These are phyloP conservation scores for Nerophis lumbriciformis DNA, from an alignment of 2,113 vertebrate genomes.

Conservation along the genomic window DNA sequence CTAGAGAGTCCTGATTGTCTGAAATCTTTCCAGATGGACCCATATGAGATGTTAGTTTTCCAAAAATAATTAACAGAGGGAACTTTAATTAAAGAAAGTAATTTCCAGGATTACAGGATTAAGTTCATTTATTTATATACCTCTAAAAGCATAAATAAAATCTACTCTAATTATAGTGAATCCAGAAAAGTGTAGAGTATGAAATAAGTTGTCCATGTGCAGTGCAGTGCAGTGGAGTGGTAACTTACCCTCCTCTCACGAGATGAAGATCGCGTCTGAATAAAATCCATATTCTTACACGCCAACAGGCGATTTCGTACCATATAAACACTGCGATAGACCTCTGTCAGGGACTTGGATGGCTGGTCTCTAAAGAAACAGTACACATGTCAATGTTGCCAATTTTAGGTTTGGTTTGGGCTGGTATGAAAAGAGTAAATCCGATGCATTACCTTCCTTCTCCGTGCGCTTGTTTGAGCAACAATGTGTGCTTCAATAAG, in stretches of 20 bases:
- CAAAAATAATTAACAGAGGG: not conserved
- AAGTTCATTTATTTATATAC: too few species aligned
- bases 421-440: not conserved
- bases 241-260: slow-evolving; percentile 86
- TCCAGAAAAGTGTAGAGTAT: not conserved
- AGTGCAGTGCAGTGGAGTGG: not conserved
- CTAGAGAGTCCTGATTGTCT: slow-evolving; percentile 89
- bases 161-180: not conserved
- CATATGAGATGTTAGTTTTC: not conserved
- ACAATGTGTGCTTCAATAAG: slow-evolving; percentile 90
- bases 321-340: slow-evolving; percentile 93
- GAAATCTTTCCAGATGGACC: slow-evolving; percentile 72
- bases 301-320: slow-evolving; percentile 92
- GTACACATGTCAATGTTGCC: not conserved
- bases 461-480: slow-evolving; percentile 84
- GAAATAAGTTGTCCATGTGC: not conserved
- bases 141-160: not conserved
- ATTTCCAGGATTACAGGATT: not conserved
- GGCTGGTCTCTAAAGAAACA: slow-evolving; percentile 83
- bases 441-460: slow-evolving; percentile 79
- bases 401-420: not conserved
- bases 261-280: slow-evolving; percentile 86
- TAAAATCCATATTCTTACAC: slow-evolving; percentile 95
- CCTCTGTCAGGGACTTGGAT: slow-evolving; percentile 86
- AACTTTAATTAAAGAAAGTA: not conserved